Evolutionary conservation across 1,140 invertebrate genomes (phyloP).

Genomic region (Choristoneura fumiferana): DNA sequence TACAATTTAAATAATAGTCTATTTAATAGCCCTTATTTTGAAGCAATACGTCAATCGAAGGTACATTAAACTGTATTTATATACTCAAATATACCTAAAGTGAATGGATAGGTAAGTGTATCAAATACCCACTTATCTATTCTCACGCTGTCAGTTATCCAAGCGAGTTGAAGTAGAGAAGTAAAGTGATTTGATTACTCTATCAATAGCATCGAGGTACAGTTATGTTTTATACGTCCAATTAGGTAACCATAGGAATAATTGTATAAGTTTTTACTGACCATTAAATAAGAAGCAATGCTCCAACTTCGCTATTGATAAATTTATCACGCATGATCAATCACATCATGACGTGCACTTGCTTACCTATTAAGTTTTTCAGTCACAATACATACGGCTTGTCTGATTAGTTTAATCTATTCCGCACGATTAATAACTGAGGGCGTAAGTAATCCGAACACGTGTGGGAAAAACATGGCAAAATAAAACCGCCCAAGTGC

Average conservation of each 20-base stretch:
- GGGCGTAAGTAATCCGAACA: neutral
- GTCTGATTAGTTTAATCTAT: too few relatives aligned
- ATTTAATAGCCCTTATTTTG: too few relatives aligned
- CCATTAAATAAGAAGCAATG: neutral
- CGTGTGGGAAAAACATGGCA: neutral
- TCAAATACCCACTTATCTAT: neutral
- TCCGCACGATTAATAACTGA: neutral
- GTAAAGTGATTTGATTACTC: neutral
- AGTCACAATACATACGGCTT: too few relatives aligned
- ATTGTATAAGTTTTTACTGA: slow-evolving; percentile 2
- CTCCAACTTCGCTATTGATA: neutral
- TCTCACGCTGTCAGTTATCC: slow-evolving; percentile 7
- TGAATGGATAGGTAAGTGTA: too few relatives aligned
- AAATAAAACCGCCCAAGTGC: too few relatives aligned
- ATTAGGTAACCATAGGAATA: neutral
- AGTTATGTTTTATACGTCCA: neutral
- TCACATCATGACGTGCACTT: too few relatives aligned
- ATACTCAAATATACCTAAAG: too few relatives aligned
- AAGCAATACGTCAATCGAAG: too few relatives aligned
- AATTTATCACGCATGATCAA: neutral
- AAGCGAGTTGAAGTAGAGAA: neutral
- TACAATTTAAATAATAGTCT: too few relatives aligned
- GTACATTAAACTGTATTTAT: too few relatives aligned
- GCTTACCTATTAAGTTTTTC: too few relatives aligned
- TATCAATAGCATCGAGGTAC: neutral